Evolutionary conservation across 1,140 invertebrate species (phyloP), one percentile per base, ranked within the genome.

Genomic region (Drepana arcuata): DNA sequence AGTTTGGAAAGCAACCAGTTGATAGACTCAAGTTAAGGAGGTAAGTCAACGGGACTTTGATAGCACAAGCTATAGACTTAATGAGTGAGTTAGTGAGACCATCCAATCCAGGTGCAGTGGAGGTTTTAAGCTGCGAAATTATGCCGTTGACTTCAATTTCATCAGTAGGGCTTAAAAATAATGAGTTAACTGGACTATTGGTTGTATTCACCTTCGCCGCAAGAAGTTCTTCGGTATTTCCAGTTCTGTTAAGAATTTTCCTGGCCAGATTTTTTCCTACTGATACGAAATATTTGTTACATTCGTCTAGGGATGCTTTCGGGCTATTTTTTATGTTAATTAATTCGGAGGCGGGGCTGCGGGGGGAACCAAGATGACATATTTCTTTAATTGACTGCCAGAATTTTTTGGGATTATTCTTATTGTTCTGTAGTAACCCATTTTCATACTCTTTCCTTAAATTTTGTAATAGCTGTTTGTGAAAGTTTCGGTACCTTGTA

Each of bases 401-500:
- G 9, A 37, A 14, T 37, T 33, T 37, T 33, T 37, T 44, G 2
- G 41, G 16, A 23, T 44, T 44, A 15, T 18, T 33, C 28, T 36
- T 37, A 18, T 33, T 32, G 1, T 32, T 14, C 2, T 7, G 26
- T 7, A 44, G 2, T n/a, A 26, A 7, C 2, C 32, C 6, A 7
- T 30, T 29, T 13, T 39, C 9, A 31, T 46, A 26, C 16, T 34
- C 7, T 15, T 2, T 11, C 34, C 38, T 45, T 2, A 38, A 21
- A 5, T 14, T 33, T 12, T 18, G 23, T 18, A 38, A 16, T 2
- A 45, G 35, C 14, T 32, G 26, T 6, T 24, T 26, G 23, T 14
- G 27, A 26, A 38, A 38, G 14, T 45, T 45, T 14, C 35, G 28
- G 25, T 45, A 45, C 16, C 36, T 27, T 14, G 18, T 46, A 16